Evolutionary conservation across 1,140 invertebrate genomes (phyloP), one percentile per base, ranked within the genome.

Genomic region (Bombus fervidus): DNA sequence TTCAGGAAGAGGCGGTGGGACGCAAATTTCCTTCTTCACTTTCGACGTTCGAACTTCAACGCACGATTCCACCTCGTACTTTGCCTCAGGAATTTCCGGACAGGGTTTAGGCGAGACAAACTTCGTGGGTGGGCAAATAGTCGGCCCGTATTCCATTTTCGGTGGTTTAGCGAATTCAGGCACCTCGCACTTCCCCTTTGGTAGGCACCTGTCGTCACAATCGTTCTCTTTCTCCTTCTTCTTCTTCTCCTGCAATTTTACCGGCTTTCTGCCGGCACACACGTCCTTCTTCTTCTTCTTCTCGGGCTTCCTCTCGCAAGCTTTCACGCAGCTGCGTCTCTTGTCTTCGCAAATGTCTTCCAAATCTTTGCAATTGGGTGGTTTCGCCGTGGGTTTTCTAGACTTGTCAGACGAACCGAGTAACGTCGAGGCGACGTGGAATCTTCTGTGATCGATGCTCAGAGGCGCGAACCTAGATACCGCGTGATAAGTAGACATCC

Each of bases 1-100:
- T 74, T 92, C 91, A 0, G 94, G 93, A 18, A 94, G 13, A 10
- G 87, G 86, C 15, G 86, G 76, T 39, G 92, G 82, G 0, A 64
- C 6, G 66, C 89, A 90, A 1, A 74, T 57, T 25, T 81, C 28
- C 37, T 77, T 72, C 28, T 76, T 80, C 43, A 41, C 5, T 5
- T 39, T 53, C 0, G 0, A 4, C 1, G 37, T 53, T 53, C 47
- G 34, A 59, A 1, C 22, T 13, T 82, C 66, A 2, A 8, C 28
- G 34, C 15, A 62, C 4, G 25, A 6, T 4, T 13, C 0, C 28
- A 15, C 4, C 0, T 41, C 69, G 10, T 25, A n/a, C 13, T 6
- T 47, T 0, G 2, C 22, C 1, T 39, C 62, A 0, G 34, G 31
- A 22, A 39, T 2, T 2, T 47, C 25, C 3, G 91, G 91, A 66